phyloP scores from a whole-genome alignment of 2,888 invertebrate genomes.

The Andrena trimmerana region DNA sequence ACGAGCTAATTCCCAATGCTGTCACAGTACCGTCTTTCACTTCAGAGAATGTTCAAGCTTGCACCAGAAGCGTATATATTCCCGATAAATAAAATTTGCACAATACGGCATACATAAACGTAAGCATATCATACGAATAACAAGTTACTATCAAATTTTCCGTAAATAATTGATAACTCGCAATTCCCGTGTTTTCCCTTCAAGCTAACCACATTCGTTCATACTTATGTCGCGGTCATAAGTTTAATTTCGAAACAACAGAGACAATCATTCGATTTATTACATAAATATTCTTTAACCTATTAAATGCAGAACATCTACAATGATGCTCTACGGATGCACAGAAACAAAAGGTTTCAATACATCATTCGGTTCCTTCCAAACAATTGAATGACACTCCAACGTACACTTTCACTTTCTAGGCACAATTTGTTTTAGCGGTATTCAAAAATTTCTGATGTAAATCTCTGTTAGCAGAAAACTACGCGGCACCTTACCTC shows the following conservation, averaged over 20 bases:
- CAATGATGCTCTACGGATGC: too few relatives aligned
- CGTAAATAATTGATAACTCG: background rate
- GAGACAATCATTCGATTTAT: too few relatives aligned
- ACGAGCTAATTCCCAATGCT: background rate
- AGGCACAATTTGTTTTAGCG: too few relatives aligned
- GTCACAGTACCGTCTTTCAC: constrained; percentile 1
- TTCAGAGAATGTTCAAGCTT: background rate
- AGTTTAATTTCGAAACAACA: too few relatives aligned
- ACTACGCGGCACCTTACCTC: background rate
- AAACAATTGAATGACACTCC: background rate
- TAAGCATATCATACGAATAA: background rate
- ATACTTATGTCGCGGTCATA: too few relatives aligned
- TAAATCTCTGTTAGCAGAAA: background rate
- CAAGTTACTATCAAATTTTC: background rate
- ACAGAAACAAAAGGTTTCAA: too few relatives aligned
- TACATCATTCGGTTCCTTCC: background rate
- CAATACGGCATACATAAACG: background rate
- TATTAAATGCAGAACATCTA: too few relatives aligned
- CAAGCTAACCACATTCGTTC: background rate
- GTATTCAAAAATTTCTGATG: background rate
- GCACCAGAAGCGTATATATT: background rate
- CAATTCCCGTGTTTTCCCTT: background rate
- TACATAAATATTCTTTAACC: too few relatives aligned
- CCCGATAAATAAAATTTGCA: background rate
- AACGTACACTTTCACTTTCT: too few relatives aligned